Percentiles rank a stretch among this genome's conserved stretches.
Evolutionary conservation across 1,140 invertebrate species (phyloP).

Genomic region (Diuraphis noxia): DNA sequence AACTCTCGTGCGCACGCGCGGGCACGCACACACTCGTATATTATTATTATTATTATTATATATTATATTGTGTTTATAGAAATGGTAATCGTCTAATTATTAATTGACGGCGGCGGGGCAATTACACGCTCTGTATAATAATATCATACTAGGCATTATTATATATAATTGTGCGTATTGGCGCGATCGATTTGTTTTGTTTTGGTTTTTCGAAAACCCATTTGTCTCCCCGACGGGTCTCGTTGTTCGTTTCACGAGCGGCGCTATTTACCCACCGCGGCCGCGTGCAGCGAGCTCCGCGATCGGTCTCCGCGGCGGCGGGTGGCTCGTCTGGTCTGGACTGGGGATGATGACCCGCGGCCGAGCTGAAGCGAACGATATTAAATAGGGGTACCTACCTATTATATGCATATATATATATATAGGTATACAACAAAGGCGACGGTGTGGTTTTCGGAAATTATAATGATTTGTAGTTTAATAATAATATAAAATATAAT

Average conservation of each 20-base stretch:
- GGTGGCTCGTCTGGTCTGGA: background rate
- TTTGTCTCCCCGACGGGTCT: background rate
- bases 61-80: background rate
- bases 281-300: background rate
- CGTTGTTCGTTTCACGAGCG: background rate
- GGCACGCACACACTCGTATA: background rate
- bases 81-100: constrained; percentile 35
- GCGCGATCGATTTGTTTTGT: background rate
- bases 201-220: background rate
- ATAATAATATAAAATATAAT: background rate
- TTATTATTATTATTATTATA: background rate
- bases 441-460: background rate
- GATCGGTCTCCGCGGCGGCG: background rate
- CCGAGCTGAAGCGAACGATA: background rate
- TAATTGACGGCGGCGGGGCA: background rate
- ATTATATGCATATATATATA: background rate
- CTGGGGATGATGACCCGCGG: background rate
- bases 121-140: background rate
- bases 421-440: background rate
- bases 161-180: background rate
- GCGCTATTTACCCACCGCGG: background rate
- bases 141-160: background rate
- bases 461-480: background rate
- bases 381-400: background rate
- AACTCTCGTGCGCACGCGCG: background rate